Conservation (phyloP, 2,113 vertebrate genomes). For the Tyto alba region DNA sequence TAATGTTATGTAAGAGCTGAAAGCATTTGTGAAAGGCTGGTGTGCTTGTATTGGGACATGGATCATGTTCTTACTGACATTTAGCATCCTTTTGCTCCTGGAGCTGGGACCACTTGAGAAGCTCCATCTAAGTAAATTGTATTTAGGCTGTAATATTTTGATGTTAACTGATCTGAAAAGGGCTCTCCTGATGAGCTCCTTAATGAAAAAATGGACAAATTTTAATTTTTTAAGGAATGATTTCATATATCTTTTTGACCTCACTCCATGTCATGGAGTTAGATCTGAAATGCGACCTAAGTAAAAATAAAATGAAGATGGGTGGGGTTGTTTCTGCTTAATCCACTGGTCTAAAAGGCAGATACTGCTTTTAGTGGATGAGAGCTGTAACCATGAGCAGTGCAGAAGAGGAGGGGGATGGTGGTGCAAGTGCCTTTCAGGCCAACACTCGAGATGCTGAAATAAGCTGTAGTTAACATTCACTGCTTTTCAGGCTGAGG, state of each 20-base stretch:
- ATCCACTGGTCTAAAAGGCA: background rate
- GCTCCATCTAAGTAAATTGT: background rate
- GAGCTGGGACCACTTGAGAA: background rate
- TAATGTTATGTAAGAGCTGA: slow-evolving; percentile 33
- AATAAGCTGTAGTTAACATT: background rate
- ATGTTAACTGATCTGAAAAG: background rate
- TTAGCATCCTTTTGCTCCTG: background rate
- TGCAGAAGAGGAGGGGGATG: background rate
- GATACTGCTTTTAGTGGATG: background rate
- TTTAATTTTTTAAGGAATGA: background rate
- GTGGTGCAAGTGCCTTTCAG: background rate
- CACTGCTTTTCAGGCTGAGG: background rate
- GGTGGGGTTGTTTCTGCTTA: background rate
- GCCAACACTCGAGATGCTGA: background rate
- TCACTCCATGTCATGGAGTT: background rate
- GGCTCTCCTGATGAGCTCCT: background rate
- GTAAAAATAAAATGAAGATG: background rate
- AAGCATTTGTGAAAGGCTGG: background rate
- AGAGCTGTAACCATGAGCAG: background rate
- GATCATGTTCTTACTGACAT: background rate
- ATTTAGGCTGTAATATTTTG: background rate
- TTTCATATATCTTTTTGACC: background rate
- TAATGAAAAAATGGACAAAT: background rate
- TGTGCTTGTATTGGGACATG: background rate
- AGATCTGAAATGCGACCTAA: background rate